Evolutionary conservation across 2,888 invertebrate genomes (phyloP).

Genomic region (Tridacna crocea): DNA sequence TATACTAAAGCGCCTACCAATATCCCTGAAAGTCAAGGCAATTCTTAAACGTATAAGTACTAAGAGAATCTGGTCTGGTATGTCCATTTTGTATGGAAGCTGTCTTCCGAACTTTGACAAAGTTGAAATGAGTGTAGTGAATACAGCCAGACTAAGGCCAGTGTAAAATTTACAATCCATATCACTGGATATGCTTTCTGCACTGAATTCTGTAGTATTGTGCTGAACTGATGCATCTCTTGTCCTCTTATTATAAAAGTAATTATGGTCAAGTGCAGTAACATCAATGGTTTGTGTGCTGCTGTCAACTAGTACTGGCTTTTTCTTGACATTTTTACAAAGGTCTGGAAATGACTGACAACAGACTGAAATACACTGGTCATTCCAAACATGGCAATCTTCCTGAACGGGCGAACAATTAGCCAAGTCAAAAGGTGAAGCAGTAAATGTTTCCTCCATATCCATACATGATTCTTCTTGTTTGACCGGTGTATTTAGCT

Average conservation of each 20-base stretch:
- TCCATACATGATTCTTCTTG: not conserved
- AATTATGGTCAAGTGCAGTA: constrained; percentile 26
- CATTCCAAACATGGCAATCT: constrained; percentile 30
- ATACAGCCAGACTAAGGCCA: constrained; percentile 32
- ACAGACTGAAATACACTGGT: constrained; percentile 13
- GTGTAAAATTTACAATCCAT: constrained; percentile 37
- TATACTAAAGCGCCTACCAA: constrained; percentile 32
- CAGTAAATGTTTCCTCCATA: not conserved
- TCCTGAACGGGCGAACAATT: constrained; percentile 22
- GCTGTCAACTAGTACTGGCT: constrained; percentile 2
- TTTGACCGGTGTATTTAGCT: not conserved
- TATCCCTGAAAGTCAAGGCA: constrained; percentile 33
- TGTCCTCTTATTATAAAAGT: constrained; percentile 24
- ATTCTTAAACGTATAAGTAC: constrained; percentile 29
- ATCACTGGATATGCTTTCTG: constrained; percentile 29
- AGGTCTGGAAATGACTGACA: constrained; percentile 1
- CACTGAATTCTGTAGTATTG: constrained; percentile 34
- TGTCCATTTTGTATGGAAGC: constrained; percentile 29
- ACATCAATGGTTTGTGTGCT: constrained; percentile 21
- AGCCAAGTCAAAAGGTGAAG: not conserved
- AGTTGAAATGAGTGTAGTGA: constrained; percentile 30
- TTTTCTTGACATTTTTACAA: not conserved
- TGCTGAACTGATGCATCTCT: constrained; percentile 34
- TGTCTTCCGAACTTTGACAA: constrained; percentile 17
- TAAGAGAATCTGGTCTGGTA: constrained; percentile 37